Evolutionary conservation across 2,113 vertebrate species (phyloP).

Genomic region (Mustela lutreola): DNA sequence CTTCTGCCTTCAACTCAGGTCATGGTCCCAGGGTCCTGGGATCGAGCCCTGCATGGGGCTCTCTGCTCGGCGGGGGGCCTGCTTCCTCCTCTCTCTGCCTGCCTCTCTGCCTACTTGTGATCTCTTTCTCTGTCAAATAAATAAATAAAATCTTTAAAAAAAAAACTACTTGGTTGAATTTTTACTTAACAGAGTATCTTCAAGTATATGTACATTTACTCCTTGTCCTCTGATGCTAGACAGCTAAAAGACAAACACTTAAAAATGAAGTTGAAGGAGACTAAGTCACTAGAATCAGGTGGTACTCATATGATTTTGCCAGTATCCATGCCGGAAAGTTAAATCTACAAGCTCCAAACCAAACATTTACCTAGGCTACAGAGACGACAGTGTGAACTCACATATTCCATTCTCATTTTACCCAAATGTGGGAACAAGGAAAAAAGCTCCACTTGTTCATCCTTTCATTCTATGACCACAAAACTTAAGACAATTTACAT

Average conservation of each 20-base stretch:
- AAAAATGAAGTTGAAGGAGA: conserved; percentile 32
- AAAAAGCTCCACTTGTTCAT: background rate
- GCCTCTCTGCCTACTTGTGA: too few relatives aligned
- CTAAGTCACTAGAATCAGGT: background rate
- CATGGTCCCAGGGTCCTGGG: too few relatives aligned
- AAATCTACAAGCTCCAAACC: background rate
- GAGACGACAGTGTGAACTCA: background rate
- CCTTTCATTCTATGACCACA: conserved; percentile 30
- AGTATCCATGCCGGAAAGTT: background rate
- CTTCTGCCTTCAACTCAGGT: too few relatives aligned
- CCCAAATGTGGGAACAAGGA: background rate
- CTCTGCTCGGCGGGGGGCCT: too few relatives aligned
- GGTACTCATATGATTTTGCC: background rate
- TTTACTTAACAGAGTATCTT: background rate
- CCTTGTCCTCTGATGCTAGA: conserved; percentile 31
- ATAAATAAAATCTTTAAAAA: too few relatives aligned
- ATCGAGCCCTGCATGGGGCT: too few relatives aligned
- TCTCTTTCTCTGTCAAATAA: too few relatives aligned
- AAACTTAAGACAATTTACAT: conserved; percentile 31
- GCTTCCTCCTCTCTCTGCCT: too few relatives aligned
- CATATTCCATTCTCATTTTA: background rate
- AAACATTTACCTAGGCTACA: background rate
- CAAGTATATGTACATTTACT: background rate
- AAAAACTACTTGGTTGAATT: background rate
- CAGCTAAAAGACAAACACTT: conserved; percentile 44